Conservation (phyloP, 2,888 invertebrate genomes). For the Pterostichus niger region DNA sequence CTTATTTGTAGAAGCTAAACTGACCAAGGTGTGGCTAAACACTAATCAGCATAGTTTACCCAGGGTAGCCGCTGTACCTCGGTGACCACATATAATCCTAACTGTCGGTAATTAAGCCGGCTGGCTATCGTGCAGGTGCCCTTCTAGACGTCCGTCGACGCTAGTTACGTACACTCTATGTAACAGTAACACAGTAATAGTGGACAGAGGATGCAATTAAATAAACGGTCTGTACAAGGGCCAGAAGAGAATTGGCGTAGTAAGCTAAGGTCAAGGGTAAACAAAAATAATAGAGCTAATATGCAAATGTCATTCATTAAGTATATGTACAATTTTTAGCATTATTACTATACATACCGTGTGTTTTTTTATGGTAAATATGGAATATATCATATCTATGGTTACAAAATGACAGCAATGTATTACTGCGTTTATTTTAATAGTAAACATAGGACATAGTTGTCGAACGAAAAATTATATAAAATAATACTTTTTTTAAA, state of each 20-base stretch:
- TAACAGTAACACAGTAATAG: not conserved
- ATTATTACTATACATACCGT: too few species aligned
- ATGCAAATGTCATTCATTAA: not conserved
- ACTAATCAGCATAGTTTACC: constrained; percentile 65
- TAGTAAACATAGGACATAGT: too few species aligned
- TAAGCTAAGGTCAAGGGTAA: constrained; percentile 2
- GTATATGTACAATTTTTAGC: too few species aligned
- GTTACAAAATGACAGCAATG: too few species aligned
- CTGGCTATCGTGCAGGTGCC: constrained; percentile 42
- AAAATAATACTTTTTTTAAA: too few species aligned
- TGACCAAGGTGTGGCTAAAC: constrained; percentile 28
- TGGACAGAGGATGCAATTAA: constrained; percentile 6
- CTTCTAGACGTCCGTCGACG: not conserved
- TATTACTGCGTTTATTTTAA: too few species aligned
- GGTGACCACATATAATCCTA: constrained; percentile 64
- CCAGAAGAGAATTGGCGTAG: constrained; percentile 1
- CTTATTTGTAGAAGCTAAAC: not conserved
- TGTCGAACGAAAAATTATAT: too few species aligned
- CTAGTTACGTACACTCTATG: not conserved
- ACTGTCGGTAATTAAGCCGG: constrained; percentile 65
- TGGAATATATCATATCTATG: too few species aligned
- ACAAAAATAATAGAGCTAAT: not conserved
- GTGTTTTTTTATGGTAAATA: too few species aligned
- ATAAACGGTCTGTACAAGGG: constrained; percentile 27
- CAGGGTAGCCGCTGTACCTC: constrained; percentile 27